phyloP scores from a whole-genome alignment of 2,888 invertebrate genomes.

The Pimpla rufipes region DNA sequence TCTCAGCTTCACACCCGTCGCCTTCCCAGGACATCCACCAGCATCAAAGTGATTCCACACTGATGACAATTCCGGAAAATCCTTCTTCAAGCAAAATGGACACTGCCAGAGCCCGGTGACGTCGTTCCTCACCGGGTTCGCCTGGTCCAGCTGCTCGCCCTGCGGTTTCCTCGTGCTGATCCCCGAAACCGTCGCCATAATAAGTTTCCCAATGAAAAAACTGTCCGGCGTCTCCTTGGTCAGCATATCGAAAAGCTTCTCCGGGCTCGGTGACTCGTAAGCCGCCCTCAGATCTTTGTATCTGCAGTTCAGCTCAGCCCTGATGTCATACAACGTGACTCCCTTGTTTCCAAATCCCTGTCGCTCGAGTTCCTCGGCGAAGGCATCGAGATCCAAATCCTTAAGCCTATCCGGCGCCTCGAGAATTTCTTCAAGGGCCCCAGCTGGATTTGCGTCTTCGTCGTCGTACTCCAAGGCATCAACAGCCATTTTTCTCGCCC shows the following conservation, averaged over 20 bases:
- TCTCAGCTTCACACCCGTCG: slow-evolving; percentile 95
- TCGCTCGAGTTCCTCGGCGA: slow-evolving; percentile 98
- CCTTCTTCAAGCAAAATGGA: slow-evolving; percentile 98
- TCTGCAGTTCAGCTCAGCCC: slow-evolving; percentile 90
- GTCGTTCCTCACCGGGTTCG: slow-evolving; percentile 97
- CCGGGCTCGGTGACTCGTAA: slow-evolving; percentile 92
- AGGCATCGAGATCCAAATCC: slow-evolving; percentile 99
- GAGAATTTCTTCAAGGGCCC: slow-evolving; percentile 98
- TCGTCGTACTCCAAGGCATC: slow-evolving; percentile 99
- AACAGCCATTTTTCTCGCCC: slow-evolving; percentile 99
- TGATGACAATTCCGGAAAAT: slow-evolving; percentile 97
- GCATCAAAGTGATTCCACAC: slow-evolving; percentile 99
- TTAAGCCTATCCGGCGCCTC: slow-evolving; percentile 97
- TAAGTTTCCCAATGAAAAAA: slow-evolving; percentile 95
- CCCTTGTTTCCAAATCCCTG: slow-evolving; percentile 95
- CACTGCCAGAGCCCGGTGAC: slow-evolving; percentile 98
- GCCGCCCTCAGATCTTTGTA: slow-evolving; percentile 95
- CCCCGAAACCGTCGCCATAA: slow-evolving; percentile 92
- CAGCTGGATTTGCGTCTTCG: slow-evolving; percentile 98
- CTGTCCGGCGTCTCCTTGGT: slow-evolving; percentile 98
- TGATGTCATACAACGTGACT: slow-evolving; percentile 92
- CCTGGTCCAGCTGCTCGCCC: slow-evolving; percentile 97
- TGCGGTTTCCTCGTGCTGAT: slow-evolving; percentile 96
- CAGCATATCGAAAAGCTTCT: slow-evolving; percentile 97
- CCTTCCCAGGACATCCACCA: slow-evolving; percentile 97